phyloP scores from a whole-genome alignment of 2,113 vertebrate species.

The Daubentonia madagascariensis region DNA sequence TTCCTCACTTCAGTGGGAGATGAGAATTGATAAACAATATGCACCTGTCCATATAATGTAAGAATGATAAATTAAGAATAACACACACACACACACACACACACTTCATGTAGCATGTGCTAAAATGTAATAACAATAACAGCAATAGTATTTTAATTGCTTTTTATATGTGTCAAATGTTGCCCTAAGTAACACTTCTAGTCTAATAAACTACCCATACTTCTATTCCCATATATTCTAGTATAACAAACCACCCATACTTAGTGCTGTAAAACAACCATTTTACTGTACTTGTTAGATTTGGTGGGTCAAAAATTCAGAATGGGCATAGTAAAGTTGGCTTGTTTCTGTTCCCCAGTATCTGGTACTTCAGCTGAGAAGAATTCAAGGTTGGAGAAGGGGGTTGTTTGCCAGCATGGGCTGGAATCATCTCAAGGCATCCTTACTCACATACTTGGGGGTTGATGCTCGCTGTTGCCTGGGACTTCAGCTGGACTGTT shows the following conservation, averaged over 20 bases:
- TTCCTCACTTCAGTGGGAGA: background rate
- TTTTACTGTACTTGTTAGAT: background rate
- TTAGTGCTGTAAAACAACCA: background rate
- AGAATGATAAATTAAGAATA: background rate
- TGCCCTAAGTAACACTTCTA: background rate
- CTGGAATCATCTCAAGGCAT: background rate
- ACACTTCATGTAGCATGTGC: background rate
- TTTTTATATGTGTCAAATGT: background rate
- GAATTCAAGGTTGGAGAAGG: background rate
- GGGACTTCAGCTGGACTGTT: background rate
- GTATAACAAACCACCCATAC: background rate
- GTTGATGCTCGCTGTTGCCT: background rate
- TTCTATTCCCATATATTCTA: too few species aligned
- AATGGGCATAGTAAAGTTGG: background rate
- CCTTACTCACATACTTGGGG: background rate
- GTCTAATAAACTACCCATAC: background rate
- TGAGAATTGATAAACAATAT: background rate
- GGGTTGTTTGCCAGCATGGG: background rate
- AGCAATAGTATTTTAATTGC: background rate
- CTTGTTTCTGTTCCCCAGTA: background rate
- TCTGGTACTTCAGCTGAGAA: background rate
- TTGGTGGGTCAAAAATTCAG: background rate
- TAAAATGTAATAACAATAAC: background rate
- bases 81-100: too few species aligned
- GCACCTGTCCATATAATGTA: background rate